Percentiles rank a stretch among this genome's conserved stretches.
Conservation (phyloP, 2,888 invertebrate species). For the Acleris literana region DNA sequence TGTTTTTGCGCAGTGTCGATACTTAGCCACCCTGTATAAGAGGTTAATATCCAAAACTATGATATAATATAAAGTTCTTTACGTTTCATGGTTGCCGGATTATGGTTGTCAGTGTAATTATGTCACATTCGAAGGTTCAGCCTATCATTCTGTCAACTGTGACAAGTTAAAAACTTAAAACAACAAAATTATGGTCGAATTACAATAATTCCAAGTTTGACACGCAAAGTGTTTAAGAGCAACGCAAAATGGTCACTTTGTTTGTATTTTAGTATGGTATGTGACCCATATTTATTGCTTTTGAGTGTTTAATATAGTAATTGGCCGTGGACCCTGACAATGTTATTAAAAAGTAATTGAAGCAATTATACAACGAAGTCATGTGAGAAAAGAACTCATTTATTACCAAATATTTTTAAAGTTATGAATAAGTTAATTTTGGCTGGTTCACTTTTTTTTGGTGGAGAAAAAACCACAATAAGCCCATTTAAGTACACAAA, state of each 20-base stretch:
- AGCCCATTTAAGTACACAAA: too few species aligned
- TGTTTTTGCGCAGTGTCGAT: too few species aligned
- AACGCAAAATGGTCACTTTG: too few species aligned
- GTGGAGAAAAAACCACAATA: too few species aligned
- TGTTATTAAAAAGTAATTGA: constrained; percentile 35
- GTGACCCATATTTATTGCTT: too few species aligned
- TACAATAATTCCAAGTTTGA: constrained; percentile 25
- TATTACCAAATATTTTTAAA: background rate
- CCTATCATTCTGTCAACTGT: constrained; percentile 23
- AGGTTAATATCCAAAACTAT: too few species aligned
- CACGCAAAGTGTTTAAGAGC: constrained; percentile 13
- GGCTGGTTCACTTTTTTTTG: too few species aligned
- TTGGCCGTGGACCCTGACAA: constrained; percentile 7
- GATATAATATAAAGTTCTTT: too few species aligned
- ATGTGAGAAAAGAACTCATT: constrained; percentile 26
- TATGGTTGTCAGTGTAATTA: constrained; percentile 16
- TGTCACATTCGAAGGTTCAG: constrained; percentile 19
- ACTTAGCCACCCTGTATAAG: too few species aligned
- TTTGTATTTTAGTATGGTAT: too few species aligned
- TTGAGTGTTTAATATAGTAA: too few species aligned
- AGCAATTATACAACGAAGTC: constrained; percentile 40
- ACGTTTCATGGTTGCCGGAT: background rate
- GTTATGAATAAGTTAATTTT: background rate
- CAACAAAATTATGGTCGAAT: constrained; percentile 28
- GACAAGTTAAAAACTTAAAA: constrained; percentile 25